Evolutionary conservation across 2,888 invertebrate species (phyloP), one percentile per base, ranked within the genome.

Genomic region (Aphidoletes aphidimyza): DNA sequence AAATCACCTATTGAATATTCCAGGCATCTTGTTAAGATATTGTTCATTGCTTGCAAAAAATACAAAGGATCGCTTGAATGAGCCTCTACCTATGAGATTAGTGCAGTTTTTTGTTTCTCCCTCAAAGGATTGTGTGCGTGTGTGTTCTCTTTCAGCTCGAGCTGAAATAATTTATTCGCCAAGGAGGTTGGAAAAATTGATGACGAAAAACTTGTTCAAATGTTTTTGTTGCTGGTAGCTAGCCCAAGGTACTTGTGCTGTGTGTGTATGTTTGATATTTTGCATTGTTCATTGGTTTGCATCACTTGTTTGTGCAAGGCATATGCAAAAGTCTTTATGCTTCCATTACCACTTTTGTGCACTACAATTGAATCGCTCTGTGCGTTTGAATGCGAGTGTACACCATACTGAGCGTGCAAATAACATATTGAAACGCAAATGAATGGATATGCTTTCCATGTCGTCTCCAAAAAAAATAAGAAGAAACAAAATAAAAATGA

Each of bases 81-180:
- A 54, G 69, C 9, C 69, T 30, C 34, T 6, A 69, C 30, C 14
- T 34, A 30, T 69, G 69, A 69, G 69, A 26, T 69, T 69, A 69
- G 69, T 69, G 54, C 54, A 54, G 54, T 54, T 47, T 47, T 47
- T 17, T 47, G 47, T 47, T 54, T 47, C 47, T 47, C 47, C n/a
- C n/a, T n/a, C n/a, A n/a, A n/a, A n/a, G n/a, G n/a, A n/a, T n/a
- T n/a, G n/a, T n/a, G n/a, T n/a, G n/a, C 14, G 42, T 5, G 34
- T 69, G 69, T 69, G 69, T 69, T 69, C 69, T 69, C 30, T 69
- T 69, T 69, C n/a, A n/a, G n/a, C n/a, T n/a, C n/a, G n/a, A 30
- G 69, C 17, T 30, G 30, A 69, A 42, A 30, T 30, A 30, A 69
- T 69, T 69, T 69, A 69, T 69, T 69, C 69, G 30, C 8, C 8